These are phyloP conservation scores for Pampus argenteus DNA, from an alignment of 2,797 vertebrate genomes.

Conservation along the genomic window DNA sequence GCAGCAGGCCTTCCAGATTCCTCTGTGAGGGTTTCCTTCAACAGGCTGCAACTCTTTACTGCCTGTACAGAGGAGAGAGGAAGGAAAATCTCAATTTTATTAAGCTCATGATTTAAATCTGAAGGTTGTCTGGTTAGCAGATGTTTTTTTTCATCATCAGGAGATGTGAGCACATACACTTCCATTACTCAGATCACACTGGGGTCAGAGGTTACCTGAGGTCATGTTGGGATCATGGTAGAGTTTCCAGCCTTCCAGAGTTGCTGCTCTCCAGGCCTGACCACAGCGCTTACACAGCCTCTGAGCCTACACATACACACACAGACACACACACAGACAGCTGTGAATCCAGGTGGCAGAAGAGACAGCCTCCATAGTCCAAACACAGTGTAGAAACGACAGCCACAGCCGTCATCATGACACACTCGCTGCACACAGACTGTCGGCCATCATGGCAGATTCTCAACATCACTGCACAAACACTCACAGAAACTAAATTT, in stretches of 20 bases:
- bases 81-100: too few relatives aligned
- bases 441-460: too few relatives aligned
- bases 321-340: conserved; percentile 27
- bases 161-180: too few relatives aligned
- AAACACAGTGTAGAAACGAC: background rate
- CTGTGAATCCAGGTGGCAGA: conserved; percentile 18
- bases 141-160: background rate
- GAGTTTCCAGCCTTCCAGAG: conserved; percentile 98
- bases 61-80: conserved; percentile 50
- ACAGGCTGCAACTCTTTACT: conserved; percentile 88
- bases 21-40: conserved; percentile 96
- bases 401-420: too few relatives aligned
- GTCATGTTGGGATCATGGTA: conserved; percentile 95
- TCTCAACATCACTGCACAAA: too few relatives aligned
- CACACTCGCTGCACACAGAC: too few relatives aligned
- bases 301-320: conserved; percentile 87
- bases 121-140: background rate
- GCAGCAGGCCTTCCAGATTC: conserved; percentile 97
- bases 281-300: conserved; percentile 96
- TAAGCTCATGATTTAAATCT: too few relatives aligned
- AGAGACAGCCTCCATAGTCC: background rate
- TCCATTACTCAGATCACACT: background rate
- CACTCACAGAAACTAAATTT: too few relatives aligned
- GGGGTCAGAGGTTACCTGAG: conserved; percentile 82
- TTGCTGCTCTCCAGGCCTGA: conserved; percentile 98